Base-by-base conservation (phyloP, 2,888 invertebrate genomes). In the Cosmorhoe ocellata region DNA sequence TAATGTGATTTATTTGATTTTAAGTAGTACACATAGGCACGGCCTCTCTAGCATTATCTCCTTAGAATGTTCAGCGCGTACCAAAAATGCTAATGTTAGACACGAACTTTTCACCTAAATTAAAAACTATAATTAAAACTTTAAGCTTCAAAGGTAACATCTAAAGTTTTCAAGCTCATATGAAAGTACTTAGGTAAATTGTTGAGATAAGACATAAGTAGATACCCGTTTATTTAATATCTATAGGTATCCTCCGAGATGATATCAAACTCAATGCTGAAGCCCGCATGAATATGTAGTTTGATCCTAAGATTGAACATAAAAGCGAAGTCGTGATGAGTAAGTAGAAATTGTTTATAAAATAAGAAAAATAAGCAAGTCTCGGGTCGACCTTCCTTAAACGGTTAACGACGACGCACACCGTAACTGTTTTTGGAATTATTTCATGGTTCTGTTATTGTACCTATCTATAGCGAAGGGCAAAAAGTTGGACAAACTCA, bases 71-170 rank as follows among this genome's bases (percentile, higher is more conserved):
- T 18, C 4, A 3, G 8, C 14, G 31, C 32, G 13, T 24, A 32
- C 14, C 27, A n/a, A 43, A 43, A 34, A 41, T 32, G 22, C 7
- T 24, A 31, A 24, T 12, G 22, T 11, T 22, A 24, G 5, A 5
- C 3, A 9, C 24, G 14, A n/a, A 33, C 27, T 39, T 49, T 39
- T 39, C 13, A 34, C 13, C 30, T 39, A 39, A 50, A 44, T 51
- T 40, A 18, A 45, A 40, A 50, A 50, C 43, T 38, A 43, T 43
- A 50, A 33, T 41, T 45, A 28, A 41, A 43, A 26, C 28, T 50
- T 32, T 7, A 10, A 50, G 39, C 28, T 43, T 49, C 8, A 3
- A 2, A 43, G 28, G 8, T 24, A 24, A 36, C 8, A 11, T 22
- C 10, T 8, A 44, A 50, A 50, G 32, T 39, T 50, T 50, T 18